A percentile compares a stretch with the other conserved stretches of the same genome.
These are phyloP conservation scores for Drosophila pseudoananassae DNA, from an alignment of 1,140 invertebrate genomes.

Conservation along the genomic window DNA sequence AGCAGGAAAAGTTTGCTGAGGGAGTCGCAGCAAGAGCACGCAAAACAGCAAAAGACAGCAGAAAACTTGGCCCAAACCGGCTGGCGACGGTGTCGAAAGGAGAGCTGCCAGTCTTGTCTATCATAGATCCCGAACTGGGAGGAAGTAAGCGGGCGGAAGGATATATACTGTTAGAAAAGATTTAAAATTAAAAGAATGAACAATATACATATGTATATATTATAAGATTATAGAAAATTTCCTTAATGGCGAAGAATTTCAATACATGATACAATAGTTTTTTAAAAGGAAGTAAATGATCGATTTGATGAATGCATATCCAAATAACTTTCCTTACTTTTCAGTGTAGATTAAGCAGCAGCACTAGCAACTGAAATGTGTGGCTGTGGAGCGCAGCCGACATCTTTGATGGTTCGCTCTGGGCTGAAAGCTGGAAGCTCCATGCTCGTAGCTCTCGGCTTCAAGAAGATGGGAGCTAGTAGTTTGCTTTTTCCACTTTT, in stretches of 20 bases:
- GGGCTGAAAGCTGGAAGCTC: slow-evolving; percentile 3
- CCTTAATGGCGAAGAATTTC: too few species aligned
- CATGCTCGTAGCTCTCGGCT: background rate
- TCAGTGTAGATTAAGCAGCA: slow-evolving; percentile 14
- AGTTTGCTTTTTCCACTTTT: slow-evolving; percentile 79
- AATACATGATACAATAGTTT: too few species aligned
- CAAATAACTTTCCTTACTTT: background rate
- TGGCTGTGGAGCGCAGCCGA: slow-evolving; percentile 21
- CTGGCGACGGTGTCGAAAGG: slow-evolving; percentile 74
- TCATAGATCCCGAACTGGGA: slow-evolving; percentile 25
- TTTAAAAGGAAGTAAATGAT: too few species aligned
- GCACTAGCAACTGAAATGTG: slow-evolving; percentile 19
- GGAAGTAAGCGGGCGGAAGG: background rate
- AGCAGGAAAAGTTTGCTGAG: slow-evolving; percentile 59
- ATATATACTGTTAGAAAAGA: slow-evolving; percentile 9
- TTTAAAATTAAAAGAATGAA: too few species aligned
- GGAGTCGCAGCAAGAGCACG: slow-evolving; percentile 51
- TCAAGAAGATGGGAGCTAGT: slow-evolving; percentile 5
- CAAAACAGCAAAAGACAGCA: slow-evolving; percentile 82
- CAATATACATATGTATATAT: too few species aligned
- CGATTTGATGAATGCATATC: background rate
- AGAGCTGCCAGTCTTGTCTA: slow-evolving; percentile 51
- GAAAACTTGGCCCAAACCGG: slow-evolving; percentile 63
- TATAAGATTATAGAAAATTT: too few species aligned
- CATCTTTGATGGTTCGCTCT: slow-evolving; percentile 45